A percentile compares a stretch with the other conserved stretches of the same genome.
Conservation (phyloP, 2,888 invertebrate species). For the Trimorus sp. region DNA sequence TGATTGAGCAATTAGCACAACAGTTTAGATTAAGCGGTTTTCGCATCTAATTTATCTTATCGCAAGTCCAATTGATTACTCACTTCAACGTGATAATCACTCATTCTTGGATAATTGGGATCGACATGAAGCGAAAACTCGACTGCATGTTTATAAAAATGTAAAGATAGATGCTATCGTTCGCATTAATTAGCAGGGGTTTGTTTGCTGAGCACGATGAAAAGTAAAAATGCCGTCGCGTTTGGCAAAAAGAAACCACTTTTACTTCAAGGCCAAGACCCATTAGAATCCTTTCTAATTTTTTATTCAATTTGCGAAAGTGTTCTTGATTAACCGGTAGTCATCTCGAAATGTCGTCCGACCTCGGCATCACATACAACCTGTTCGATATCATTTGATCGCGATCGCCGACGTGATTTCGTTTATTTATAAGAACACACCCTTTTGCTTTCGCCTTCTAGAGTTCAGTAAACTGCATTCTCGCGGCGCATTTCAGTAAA, state of each 20-base stretch:
- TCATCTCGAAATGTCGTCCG: slow-evolving; percentile 48
- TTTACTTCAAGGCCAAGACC: slow-evolving; percentile 75
- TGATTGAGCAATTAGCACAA: background rate
- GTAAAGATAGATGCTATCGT: too few species aligned
- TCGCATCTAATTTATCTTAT: too few species aligned
- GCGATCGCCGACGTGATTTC: slow-evolving; percentile 49
- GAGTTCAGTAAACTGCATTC: slow-evolving; percentile 33
- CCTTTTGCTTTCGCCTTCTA: slow-evolving; percentile 61
- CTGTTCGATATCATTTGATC: slow-evolving; percentile 62
- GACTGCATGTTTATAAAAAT: too few species aligned
- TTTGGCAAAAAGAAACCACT: slow-evolving; percentile 71
- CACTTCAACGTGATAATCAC: too few species aligned
- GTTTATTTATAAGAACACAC: slow-evolving; percentile 58
- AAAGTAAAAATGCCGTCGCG: background rate
- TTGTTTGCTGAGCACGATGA: too few species aligned
- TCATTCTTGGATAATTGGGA: too few species aligned
- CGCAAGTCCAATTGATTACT: too few species aligned
- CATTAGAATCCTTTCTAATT: slow-evolving; percentile 77
- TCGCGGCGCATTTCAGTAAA: slow-evolving; percentile 33
- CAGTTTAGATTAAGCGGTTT: background rate
- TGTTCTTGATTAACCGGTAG: slow-evolving; percentile 57
- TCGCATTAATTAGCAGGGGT: too few species aligned
- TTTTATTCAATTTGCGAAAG: slow-evolving; percentile 78
- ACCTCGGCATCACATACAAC: slow-evolving; percentile 30
- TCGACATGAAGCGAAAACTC: too few species aligned